Evolutionary conservation across 2,113 vertebrate species (phyloP).

Genomic region (Speoplatyrhinus poulsoni): DNA sequence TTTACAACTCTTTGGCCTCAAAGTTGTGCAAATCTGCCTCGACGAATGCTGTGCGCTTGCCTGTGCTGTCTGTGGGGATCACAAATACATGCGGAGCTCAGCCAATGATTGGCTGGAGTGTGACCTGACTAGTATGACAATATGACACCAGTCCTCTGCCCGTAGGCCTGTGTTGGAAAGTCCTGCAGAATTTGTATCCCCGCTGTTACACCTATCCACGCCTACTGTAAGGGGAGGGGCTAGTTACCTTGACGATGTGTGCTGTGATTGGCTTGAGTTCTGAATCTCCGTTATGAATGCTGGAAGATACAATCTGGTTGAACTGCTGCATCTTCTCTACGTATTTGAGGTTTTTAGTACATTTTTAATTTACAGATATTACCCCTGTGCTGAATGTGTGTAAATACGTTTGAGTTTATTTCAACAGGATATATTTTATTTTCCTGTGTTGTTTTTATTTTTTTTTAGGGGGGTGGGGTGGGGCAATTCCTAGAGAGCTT

Average conservation of each 20-base stretch:
- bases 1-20: too few species aligned
- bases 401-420: constrained; percentile 62
- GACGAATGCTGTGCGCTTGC: constrained; percentile 34
- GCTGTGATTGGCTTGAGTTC: too few species aligned
- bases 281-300: constrained; percentile 41
- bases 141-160: too few species aligned
- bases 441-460: constrained; percentile 30
- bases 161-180: too few species aligned
- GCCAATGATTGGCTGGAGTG: too few species aligned
- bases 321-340: constrained; percentile 15
- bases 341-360: constrained; percentile 21
- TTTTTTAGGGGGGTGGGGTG: too few species aligned
- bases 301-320: constrained; percentile 51
- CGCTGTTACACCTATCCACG: too few species aligned
- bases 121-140: too few species aligned
- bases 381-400: constrained; percentile 35
- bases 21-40: constrained; percentile 16
- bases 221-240: too few species aligned
- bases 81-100: too few species aligned
- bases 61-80: constrained; percentile 9
- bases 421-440: constrained; percentile 64
- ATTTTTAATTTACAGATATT: constrained; percentile 40
- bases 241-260: too few species aligned
- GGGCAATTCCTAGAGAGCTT: constrained; percentile 55
- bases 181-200: too few species aligned